Conservation (phyloP, 2,797 vertebrate genomes). For the Carduelis carduelis region DNA sequence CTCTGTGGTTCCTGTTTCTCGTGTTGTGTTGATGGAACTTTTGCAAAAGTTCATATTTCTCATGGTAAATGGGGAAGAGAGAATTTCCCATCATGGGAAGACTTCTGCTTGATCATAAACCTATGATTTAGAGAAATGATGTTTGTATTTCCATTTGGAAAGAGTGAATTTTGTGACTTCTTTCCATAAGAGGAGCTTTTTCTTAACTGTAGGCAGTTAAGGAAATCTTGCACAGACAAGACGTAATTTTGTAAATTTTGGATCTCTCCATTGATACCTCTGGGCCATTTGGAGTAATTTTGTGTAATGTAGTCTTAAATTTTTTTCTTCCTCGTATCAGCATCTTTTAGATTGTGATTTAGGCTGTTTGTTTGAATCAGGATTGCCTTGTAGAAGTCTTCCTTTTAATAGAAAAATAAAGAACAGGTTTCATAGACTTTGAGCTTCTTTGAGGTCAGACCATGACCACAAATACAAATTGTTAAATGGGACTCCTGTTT, state of each 20-base stretch:
- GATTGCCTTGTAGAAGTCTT: background rate
- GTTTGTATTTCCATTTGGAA: background rate
- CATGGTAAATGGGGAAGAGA: background rate
- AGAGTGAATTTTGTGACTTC: background rate
- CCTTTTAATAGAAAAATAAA: background rate
- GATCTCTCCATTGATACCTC: background rate
- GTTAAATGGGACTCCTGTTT: background rate
- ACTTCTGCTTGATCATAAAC: background rate
- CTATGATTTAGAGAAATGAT: background rate
- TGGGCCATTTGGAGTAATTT: background rate
- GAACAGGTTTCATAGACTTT: background rate
- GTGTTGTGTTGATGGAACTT: background rate
- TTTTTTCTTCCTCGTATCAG: background rate
- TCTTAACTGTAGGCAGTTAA: background rate
- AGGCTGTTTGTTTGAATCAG: background rate
- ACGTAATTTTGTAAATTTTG: background rate
- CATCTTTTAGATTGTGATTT: background rate
- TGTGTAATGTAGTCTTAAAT: background rate
- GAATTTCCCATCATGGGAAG: background rate
- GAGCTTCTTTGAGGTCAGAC: background rate
- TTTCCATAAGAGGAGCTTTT: background rate
- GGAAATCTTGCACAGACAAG: background rate
- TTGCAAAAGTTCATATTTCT: accelerated
- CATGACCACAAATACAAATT: background rate
- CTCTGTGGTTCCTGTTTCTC: background rate